Evolutionary conservation across 2,888 invertebrate species (phyloP).

Genomic region (Dyspetes luteomarginatus): DNA sequence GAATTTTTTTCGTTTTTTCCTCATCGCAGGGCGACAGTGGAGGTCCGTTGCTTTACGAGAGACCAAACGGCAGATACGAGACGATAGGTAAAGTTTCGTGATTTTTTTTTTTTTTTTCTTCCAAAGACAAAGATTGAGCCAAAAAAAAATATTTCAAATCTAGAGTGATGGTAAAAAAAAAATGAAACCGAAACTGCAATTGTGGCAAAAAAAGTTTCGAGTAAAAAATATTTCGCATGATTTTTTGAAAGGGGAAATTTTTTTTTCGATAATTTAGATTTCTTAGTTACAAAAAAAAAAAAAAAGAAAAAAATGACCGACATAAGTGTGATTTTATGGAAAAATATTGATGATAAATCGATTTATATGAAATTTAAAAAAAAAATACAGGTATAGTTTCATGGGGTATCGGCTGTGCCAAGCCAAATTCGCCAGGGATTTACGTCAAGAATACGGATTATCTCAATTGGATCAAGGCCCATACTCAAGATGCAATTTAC

Average conservation of each 20-base stretch:
- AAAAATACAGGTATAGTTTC: conserved; percentile 86
- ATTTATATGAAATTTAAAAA: conserved; percentile 5
- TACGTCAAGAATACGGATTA: conserved; percentile 75
- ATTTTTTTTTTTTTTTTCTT: conserved; percentile 21
- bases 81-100: conserved; percentile 85
- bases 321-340: no score
- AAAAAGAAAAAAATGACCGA: no score
- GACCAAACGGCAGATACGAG: conserved; percentile 85
- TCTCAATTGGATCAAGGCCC: conserved; percentile 78
- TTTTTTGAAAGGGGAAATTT: no score
- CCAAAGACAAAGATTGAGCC: conserved; percentile 29
- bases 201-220: no score
- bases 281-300: no score
- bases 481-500: conserved; percentile 77
- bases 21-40: conserved; percentile 87
- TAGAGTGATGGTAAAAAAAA: no score
- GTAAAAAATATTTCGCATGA: no score
- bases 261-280: no score
- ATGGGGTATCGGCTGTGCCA: conserved; percentile 88
- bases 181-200: no score
- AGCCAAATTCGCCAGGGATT: conserved; percentile 85
- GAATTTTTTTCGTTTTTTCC: no score
- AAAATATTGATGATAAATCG: not conserved
- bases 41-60: conserved; percentile 86
- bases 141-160: not conserved